phyloP scores from a whole-genome alignment of 2,113 vertebrate species.

The Ammodramus savannarum region DNA sequence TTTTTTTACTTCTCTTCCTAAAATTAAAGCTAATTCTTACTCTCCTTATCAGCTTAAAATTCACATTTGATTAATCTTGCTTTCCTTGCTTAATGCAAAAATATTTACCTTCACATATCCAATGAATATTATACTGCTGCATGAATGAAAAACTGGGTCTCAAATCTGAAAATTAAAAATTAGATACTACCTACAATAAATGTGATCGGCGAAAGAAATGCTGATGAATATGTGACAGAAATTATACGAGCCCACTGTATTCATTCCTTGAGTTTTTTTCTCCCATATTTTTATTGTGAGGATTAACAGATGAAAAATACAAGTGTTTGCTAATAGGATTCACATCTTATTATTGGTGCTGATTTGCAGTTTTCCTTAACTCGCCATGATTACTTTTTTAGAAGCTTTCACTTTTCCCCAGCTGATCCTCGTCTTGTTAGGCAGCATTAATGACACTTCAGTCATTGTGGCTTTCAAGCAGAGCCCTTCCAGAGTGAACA shows the following conservation, averaged over 20 bases:
- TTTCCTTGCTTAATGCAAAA: neutral
- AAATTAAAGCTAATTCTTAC: neutral
- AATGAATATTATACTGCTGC: neutral
- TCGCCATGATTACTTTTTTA: slow-evolving; percentile 94
- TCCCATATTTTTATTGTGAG: slow-evolving; percentile 58
- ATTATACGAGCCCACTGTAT: neutral
- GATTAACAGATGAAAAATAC: slow-evolving; percentile 78
- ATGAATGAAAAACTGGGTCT: slow-evolving; percentile 17
- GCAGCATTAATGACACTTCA: slow-evolving; percentile 99
- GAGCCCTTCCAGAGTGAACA: slow-evolving; percentile 94
- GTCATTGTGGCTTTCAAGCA: slow-evolving; percentile 97
- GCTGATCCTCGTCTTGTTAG: slow-evolving; percentile 97
- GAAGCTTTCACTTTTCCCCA: slow-evolving; percentile 83
- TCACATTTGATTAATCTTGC: neutral
- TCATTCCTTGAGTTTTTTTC: slow-evolving; percentile 69
- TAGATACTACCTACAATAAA: slow-evolving; percentile 23
- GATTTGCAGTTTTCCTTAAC: slow-evolving; percentile 86
- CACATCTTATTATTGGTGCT: slow-evolving; percentile 84
- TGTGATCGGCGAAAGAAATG: slow-evolving; percentile 3
- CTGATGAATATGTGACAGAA: slow-evolving; percentile 50
- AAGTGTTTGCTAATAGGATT: slow-evolving; percentile 90
- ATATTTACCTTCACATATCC: slow-evolving; percentile 51
- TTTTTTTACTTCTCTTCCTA: neutral
- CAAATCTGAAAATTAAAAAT: slow-evolving; percentile 72
- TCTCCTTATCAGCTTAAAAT: slow-evolving; percentile 17